A percentile compares a stretch with the other conserved stretches of the same genome.
Evolutionary conservation across 2,888 invertebrate species (phyloP).

Genomic region (Nasonia oneida): DNA sequence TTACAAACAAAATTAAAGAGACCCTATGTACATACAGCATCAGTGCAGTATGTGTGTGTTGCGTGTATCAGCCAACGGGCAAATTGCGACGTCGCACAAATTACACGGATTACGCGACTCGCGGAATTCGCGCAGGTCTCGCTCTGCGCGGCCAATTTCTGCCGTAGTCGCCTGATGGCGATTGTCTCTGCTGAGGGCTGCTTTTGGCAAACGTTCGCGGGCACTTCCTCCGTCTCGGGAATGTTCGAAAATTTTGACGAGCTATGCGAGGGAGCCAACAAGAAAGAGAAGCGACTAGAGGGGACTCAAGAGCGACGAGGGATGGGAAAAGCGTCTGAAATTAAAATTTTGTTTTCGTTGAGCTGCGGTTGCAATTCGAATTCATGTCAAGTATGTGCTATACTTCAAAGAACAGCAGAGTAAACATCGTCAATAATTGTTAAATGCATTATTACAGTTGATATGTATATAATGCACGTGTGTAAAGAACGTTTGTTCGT

Average conservation of each 20-base stretch:
- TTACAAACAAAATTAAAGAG: not conserved
- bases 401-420: not conserved
- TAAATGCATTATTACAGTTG: too few species aligned
- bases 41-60: not conserved
- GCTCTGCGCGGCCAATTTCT: constrained; percentile 4
- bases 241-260: constrained; percentile 10
- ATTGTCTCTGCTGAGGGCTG: not conserved
- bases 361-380: not conserved
- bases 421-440: not conserved
- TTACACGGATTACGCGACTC: not conserved
- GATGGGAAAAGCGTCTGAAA: not conserved
- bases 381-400: not conserved
- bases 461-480: too few species aligned
- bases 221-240: not conserved
- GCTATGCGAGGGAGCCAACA: not conserved
- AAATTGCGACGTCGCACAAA: not conserved
- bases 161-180: not conserved
- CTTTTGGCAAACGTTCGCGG: not conserved
- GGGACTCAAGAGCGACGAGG: not conserved
- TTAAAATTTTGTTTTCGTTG: not conserved
- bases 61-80: not conserved
- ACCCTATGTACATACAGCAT: not conserved
- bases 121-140: not conserved
- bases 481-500: not conserved
- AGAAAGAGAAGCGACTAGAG: not conserved